These are phyloP conservation scores for Entomobrya multifasciata DNA, from an alignment of 2,888 invertebrate species.

Conservation along the genomic window DNA sequence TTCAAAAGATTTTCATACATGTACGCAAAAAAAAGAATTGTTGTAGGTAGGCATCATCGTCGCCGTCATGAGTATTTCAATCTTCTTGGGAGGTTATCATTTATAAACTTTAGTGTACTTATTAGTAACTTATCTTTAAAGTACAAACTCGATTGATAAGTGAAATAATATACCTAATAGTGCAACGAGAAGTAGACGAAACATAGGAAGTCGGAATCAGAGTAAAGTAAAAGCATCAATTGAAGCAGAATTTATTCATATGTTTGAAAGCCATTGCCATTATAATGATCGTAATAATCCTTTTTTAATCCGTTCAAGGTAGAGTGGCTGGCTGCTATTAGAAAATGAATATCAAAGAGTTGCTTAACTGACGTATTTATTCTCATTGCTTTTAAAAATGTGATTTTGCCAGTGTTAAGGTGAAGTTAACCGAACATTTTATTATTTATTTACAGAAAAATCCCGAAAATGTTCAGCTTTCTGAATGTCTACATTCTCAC, in stretches of 20 bases:
- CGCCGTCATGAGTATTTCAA: slow-evolving; percentile 24
- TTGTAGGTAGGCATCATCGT: background rate
- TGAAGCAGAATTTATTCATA: too few relatives aligned
- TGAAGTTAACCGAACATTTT: background rate
- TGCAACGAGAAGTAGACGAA: too few relatives aligned
- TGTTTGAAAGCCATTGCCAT: slow-evolving; percentile 13
- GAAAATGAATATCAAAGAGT: background rate
- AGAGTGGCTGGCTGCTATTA: background rate
- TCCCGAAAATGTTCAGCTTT: background rate
- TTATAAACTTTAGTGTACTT: slow-evolving; percentile 29
- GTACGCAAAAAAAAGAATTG: too few relatives aligned
- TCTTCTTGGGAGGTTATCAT: slow-evolving; percentile 68
- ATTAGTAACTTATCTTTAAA: background rate
- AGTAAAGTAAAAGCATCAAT: too few relatives aligned
- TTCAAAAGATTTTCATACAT: background rate
- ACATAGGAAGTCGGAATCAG: too few relatives aligned
- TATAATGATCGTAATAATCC: too few relatives aligned
- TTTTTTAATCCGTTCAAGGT: slow-evolving; percentile 10
- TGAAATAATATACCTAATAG: too few relatives aligned
- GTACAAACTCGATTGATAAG: too few relatives aligned
- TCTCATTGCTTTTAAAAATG: background rate
- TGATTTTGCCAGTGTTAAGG: background rate
- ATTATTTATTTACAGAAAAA: slow-evolving; percentile 7
- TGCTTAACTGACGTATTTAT: background rate
- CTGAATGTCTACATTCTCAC: background rate